Evolutionary conservation across 2,888 invertebrate species (phyloP), one percentile per base, ranked within the genome.

Genomic region (Drosophila kokeensis): DNA sequence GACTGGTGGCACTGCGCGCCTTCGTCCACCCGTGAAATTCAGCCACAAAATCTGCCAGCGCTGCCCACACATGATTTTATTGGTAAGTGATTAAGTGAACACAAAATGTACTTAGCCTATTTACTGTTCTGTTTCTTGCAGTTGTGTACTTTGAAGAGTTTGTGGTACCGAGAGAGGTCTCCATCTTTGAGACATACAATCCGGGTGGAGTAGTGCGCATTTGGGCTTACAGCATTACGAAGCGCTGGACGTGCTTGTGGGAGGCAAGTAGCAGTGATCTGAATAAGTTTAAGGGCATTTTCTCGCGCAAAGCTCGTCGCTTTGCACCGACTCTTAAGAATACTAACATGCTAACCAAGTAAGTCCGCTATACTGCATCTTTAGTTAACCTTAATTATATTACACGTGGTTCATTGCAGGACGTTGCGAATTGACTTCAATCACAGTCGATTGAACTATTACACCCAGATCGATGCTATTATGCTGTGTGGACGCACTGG

Each of bases 381-480:
- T 81, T 18, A 24, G 18, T 10, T 30, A 13, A 18, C 24, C 8
- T 27, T 29, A 49, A 36, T 42, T 5, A 49, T 59, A 15, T 11
- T 30, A 8, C 24, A 36, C 18, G 68, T 81, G 70, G 30, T 15
- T 30, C 40, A 61, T 70, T 11, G 36, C 91, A 97, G 97, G 90
- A 94, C 96, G 69, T 93, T 98, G 77, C 95, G 98, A 81, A 93
- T 98, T 76, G 98, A 98, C 93, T 97, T 98, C 89, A 97, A 97
- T 92, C 97, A 97, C 91, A 95, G 95, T 69, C 93, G 95, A 62
- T 94, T 97, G 60, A 95, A 96, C 49, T 98, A 98, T 92, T 98
- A 98, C 91, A 97, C 97, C 18, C 97, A 97, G 90, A 93, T 98
- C 60, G 98, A 98, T 94, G 97, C 97, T 21, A 95, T 98, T 2